phyloP scores from a whole-genome alignment of 2,888 invertebrate species.

The Rhagonycha fulva region DNA sequence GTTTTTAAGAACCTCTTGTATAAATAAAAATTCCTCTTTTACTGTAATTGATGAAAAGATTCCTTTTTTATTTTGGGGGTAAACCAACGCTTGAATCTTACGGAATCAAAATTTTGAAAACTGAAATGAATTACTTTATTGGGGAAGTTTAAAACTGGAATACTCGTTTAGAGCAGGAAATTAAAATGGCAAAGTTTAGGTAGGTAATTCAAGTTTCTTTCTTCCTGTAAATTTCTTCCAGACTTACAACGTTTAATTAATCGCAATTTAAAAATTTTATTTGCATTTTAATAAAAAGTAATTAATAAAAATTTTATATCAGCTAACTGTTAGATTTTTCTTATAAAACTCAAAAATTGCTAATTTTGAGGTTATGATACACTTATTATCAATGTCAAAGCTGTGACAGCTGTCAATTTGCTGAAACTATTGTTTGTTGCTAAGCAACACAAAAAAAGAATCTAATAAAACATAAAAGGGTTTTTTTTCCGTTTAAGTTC shows the following conservation, averaged over 20 bases:
- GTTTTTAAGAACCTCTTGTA: constrained; percentile 12
- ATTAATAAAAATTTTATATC: neutral
- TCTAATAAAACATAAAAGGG: too few relatives aligned
- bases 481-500: too few relatives aligned
- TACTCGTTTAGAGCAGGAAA: neutral
- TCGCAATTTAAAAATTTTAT: neutral
- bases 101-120: neutral
- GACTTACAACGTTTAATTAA: neutral
- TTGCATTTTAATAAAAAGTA: neutral
- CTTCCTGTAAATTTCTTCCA: neutral
- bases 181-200: neutral
- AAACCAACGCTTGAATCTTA: neutral
- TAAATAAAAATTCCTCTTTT: neutral
- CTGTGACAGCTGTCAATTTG: too few relatives aligned
- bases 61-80: neutral
- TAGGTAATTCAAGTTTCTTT: neutral
- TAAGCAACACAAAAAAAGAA: too few relatives aligned
- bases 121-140: neutral
- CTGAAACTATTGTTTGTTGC: too few relatives aligned
- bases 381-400: too few relatives aligned
- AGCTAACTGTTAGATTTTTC: too few relatives aligned
- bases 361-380: too few relatives aligned
- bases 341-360: too few relatives aligned
- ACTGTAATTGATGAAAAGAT: neutral
- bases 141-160: neutral